Base-by-base conservation (phyloP, 2,888 invertebrate species). In the Sesamia inferens region DNA sequence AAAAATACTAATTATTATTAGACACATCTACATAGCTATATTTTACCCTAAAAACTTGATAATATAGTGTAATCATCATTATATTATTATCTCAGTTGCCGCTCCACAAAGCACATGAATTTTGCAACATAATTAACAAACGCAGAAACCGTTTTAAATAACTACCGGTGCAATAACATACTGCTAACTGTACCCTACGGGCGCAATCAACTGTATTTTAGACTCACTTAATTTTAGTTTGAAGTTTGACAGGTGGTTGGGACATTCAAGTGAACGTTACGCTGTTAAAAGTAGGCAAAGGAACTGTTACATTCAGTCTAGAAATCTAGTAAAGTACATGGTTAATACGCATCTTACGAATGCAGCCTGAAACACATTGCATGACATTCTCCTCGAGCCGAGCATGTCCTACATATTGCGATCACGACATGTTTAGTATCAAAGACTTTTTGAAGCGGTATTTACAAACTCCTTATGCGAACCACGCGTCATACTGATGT, bases 91-190 rank as follows among this genome's bases (percentile, higher is more conserved):
- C 77, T 63, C 62, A 48, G 51, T 54, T 63, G 7, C 47, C 51
- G 62, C 19, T 80, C 39, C 58, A 73, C 54, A 65, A 58, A 83
- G 14, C 67, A 71, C n/a, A 22, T 2, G 31, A 44, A 59, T 83
- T 79, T 44, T 24, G 68, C 65, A 73, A 83, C 61, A 19, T 54
- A 63, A 59, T 47, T 16, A 48, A 59, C 14, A 55, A 55, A 64
- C 13, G 13, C 13, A 22, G 6, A 51, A 51, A 64, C 76, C 13
- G 5, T 63, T 68, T 67, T n/a, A 42, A 78, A 66, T 54, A 58
- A 79, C 58, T 55, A n/a, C n/a, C 66, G 39, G 11, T 73, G 8
- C 31, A 58, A 68, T 67, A 82, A 67, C 31, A 72, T 58, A 42
- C 47, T 55, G 57, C 31, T 67, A 79, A 83, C 67, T 31, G 55